Evolutionary conservation across 2,113 vertebrate species (phyloP), one percentile per base, ranked within the genome.

Genomic region (Eira barbara): DNA sequence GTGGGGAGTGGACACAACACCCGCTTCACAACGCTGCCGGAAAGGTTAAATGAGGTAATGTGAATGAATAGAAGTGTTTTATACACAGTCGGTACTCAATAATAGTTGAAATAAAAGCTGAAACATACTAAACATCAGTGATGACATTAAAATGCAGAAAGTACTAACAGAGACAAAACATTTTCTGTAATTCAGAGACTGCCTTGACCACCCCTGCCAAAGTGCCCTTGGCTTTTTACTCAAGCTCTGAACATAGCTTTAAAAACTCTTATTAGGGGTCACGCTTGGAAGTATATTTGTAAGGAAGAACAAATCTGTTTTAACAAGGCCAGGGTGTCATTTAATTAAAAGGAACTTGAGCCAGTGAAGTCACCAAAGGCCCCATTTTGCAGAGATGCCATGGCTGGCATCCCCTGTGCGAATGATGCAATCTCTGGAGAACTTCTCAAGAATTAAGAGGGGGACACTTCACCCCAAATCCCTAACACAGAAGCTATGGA

Each of bases 111-210:
- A 86, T 76, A 71, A 85, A 93, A 84, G 69, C n/a, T 85, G 61
- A 92, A 93, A 96, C 31, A 67, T 34, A 73, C 47, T 81, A 76
- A 91, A 81, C 76, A 84, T 74, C 71, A 95, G 55, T n/a, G n/a
- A 39, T 81, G 21, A 96, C 86, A 76, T 36, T 80, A 71, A 94
- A 76, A 59, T 78, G 45, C 23, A 65, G 36, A 61, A 84, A 76
- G 9, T 47, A 36, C 83, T 71, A 52, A 86, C 7, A 71, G 79
- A 47, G 89, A 91, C 23, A 85, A 85, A 76, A 86, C 65, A 92
- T 69, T 63, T 74, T 93, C 93, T 95, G 9, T n/a, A 67, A 91
- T 0, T 63, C 69, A 96, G 80, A 90, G 39, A 81, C 29, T 59
- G 17, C 39, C 36, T 29, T 94, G 69, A 84, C 67, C 74, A 69